Conservation (phyloP, 2,888 invertebrate species). For the Agriotes lineatus region DNA sequence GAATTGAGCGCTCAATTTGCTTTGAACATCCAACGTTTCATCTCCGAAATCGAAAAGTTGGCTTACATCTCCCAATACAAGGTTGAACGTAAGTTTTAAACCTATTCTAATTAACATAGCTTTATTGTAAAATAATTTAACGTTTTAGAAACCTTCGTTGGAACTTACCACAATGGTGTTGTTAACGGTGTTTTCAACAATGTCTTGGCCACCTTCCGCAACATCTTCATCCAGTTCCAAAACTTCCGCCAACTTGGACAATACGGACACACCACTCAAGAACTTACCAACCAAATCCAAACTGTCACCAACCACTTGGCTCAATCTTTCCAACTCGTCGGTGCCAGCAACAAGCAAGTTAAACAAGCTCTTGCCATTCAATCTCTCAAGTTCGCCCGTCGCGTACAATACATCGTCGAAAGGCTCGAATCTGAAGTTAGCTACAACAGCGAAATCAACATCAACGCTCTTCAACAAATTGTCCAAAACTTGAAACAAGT, state of each 20-base stretch:
- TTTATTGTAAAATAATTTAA: too few relatives aligned
- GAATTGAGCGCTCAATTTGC: slow-evolving; percentile 1
- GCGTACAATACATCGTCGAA: neutral
- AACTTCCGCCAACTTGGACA: neutral
- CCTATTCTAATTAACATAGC: too few relatives aligned
- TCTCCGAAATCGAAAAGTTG: too few relatives aligned
- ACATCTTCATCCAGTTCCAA: slow-evolving; percentile 26
- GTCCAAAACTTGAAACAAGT: slow-evolving; percentile 9
- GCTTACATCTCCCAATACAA: neutral
- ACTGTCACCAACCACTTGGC: slow-evolving; percentile 18
- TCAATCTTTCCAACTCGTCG: slow-evolving; percentile 12
- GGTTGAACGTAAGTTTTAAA: slow-evolving; percentile 11
- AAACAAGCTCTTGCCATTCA: slow-evolving; percentile 20
- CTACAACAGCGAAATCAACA: slow-evolving; percentile 5
- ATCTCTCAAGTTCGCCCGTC: too few relatives aligned
- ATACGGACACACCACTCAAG: slow-evolving; percentile 1
- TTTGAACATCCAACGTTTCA: too few relatives aligned
- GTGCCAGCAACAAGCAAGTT: neutral
- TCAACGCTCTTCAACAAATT: slow-evolving; percentile 1
- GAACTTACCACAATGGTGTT: slow-evolving; percentile 9
- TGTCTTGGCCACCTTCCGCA: slow-evolving; percentile 5
- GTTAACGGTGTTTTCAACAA: too few relatives aligned
- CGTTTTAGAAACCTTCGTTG: too few relatives aligned
- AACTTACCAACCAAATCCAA: neutral
- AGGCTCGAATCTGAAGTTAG: slow-evolving; percentile 13